phyloP scores from a whole-genome alignment of 2,113 vertebrate species.

The Megaceryle maxima region DNA sequence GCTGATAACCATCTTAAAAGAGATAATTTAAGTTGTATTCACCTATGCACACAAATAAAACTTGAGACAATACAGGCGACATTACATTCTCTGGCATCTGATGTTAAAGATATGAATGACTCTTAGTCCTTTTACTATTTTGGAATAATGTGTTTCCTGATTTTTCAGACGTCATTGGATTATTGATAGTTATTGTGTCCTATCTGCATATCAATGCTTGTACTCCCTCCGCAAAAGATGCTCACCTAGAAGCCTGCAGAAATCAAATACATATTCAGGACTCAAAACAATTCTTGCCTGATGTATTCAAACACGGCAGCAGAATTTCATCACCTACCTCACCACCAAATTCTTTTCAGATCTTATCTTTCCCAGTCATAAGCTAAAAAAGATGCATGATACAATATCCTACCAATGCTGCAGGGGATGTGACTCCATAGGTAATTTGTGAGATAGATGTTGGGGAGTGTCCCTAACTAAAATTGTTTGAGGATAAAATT shows the following conservation, averaged over 20 bases:
- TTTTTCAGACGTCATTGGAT: neutral
- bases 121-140: neutral
- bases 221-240: neutral
- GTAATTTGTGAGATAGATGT: conserved; percentile 66
- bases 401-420: conserved; percentile 59
- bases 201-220: conserved; percentile 36
- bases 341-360: conserved; percentile 58
- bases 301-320: conserved; percentile 52
- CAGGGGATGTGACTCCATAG: conserved; percentile 58
- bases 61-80: neutral
- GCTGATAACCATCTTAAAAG: neutral
- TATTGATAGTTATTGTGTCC: conserved; percentile 4
- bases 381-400: conserved; percentile 69
- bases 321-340: conserved; percentile 69
- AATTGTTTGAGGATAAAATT: conserved; percentile 55
- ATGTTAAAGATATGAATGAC: neutral
- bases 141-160: neutral
- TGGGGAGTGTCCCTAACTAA: conserved; percentile 59
- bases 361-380: conserved; percentile 68
- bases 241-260: conserved; percentile 7
- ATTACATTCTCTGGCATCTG: neutral
- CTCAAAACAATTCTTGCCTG: conserved; percentile 43
- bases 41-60: neutral
- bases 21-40: neutral
- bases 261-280: conserved; percentile 32